Evolutionary conservation across 2,797 vertebrate genomes (phyloP), one percentile per base, ranked within the genome.

Genomic region (Phataginus tricuspis): DNA sequence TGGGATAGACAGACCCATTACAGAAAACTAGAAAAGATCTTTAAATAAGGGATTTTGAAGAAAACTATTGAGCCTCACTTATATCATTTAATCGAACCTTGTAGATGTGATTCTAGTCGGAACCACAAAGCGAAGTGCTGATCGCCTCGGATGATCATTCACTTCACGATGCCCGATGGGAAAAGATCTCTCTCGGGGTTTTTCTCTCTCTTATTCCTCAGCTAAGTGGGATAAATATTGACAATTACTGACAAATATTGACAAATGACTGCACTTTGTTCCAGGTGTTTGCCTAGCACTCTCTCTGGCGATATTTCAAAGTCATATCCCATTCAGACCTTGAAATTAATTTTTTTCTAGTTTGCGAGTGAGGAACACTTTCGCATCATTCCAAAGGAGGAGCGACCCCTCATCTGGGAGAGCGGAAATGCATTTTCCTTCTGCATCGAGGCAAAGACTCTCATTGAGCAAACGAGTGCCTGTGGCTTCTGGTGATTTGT

Each of bases 221-320:
- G 34, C 45, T 77, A 92, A 27, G 31, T 95, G 91, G 84, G 80
- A 87, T 80, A 95, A 86, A 78, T 87, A 83, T 37, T 69, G 95
- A 85, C 89, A 96, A 90, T 87, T 71, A 45, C 2, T 45, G 45
- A 45, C 10, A 45, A 45, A 45, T 45, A 45, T 45, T 45, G 45
- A 45, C 45, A 84, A 84, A 89, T 87, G 85, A 64, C 66, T 97
- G 77, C 25, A 61, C 90, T 95, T 75, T 71, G 92, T 94, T 74
- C 49, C 4, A 53, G 57, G 39, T 87, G 71, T 94, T 96, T 92
- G 29, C 34, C 88, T 80, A 23, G 29, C 45, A 13, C 16, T 84
- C 9, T 95, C 84, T 93, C 80, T 34, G 18, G 53, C 80, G 59
- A 64, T 71, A 84, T 94, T 94, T 87, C 79, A 92, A 92, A 94